Conservation (phyloP, 2,113 vertebrate species). For the Ptyas mucosa region DNA sequence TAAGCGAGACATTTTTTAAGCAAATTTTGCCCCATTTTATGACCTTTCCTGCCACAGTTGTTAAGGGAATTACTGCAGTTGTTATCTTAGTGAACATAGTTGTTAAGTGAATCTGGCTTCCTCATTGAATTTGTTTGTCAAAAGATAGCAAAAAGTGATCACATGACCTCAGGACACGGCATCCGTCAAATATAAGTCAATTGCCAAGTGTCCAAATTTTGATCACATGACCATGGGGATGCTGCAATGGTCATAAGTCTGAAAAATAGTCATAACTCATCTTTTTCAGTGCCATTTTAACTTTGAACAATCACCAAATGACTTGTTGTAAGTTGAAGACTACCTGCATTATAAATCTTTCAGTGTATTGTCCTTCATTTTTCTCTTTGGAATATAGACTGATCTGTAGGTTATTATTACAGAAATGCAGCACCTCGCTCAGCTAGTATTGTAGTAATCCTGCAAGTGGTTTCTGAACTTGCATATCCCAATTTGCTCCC, state of each 20-base stretch:
- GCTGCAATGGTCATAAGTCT: background rate
- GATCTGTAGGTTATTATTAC: background rate
- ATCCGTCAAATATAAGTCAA: background rate
- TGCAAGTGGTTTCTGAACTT: background rate
- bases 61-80: background rate
- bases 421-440: background rate
- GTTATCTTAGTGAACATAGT: background rate
- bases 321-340: background rate
- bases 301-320: background rate
- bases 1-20: background rate
- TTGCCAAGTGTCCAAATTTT: background rate
- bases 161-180: background rate
- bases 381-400: background rate
- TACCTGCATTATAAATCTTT: background rate
- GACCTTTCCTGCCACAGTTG: background rate
- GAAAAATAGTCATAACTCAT: background rate
- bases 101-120: background rate
- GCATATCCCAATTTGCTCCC: background rate
- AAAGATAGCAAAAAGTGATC: background rate
- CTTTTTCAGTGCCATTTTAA: background rate
- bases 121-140: background rate
- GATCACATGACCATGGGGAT: background rate
- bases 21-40: background rate
- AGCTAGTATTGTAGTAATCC: background rate
- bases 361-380: background rate